Evolutionary conservation across 2,113 vertebrate species (phyloP).

Genomic region (Coregonus clupeaformis): DNA sequence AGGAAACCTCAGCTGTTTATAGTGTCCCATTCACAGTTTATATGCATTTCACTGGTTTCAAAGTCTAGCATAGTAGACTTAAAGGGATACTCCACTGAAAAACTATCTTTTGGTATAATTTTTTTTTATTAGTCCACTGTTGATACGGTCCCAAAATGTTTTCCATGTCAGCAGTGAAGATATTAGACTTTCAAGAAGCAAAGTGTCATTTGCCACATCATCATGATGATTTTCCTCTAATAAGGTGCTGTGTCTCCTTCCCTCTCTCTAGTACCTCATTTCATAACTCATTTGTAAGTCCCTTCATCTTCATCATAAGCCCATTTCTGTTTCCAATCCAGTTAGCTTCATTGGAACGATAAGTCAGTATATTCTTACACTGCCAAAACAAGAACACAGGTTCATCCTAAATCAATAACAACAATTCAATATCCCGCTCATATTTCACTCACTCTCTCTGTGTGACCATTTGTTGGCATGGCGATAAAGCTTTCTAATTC

Average conservation of each 20-base stretch:
- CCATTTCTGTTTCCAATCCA: not conserved
- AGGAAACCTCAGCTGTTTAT: too few species aligned
- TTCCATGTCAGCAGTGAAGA: too few species aligned
- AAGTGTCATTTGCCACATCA: too few species aligned
- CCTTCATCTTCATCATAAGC: not conserved
- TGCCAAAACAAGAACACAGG: not conserved
- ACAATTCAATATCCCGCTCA: not conserved
- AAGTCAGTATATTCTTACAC: not conserved
- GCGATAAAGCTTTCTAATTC: not conserved
- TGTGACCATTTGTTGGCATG: too few species aligned
- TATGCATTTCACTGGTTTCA: not conserved
- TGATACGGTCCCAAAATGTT: too few species aligned
- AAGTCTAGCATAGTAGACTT: not conserved
- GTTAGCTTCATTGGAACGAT: not conserved
- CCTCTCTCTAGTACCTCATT: not conserved
- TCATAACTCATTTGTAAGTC: too few species aligned
- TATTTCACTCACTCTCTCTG: not conserved
- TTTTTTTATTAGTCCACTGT: too few species aligned
- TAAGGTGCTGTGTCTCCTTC: not conserved
- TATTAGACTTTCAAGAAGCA: too few species aligned
- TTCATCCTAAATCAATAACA: not conserved
- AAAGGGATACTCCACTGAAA: not conserved
- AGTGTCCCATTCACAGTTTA: too few species aligned
- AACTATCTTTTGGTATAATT: too few species aligned
- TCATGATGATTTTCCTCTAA: too few species aligned